phyloP scores from a whole-genome alignment of 1,140 invertebrate species.

The Ectropis grisescens region DNA sequence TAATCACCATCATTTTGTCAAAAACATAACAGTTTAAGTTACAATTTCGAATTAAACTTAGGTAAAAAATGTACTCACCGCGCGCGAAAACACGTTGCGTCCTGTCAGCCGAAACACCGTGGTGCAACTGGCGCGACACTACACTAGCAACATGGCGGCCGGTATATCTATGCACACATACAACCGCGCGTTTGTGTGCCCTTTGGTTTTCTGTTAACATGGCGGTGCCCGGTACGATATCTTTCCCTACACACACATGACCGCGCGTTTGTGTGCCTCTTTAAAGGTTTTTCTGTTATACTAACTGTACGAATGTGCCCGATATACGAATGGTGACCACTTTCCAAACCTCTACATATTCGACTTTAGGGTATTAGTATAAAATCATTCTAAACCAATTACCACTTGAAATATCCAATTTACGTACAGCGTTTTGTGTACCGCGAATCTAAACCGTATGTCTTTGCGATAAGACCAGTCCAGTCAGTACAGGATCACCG shows the following conservation, averaged over 20 bases:
- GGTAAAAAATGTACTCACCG: slow-evolving; percentile 4
- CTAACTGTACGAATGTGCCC: background rate
- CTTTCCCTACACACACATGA: too few species aligned
- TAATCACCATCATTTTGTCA: background rate
- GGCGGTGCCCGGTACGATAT: too few species aligned
- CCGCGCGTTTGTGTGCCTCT: too few species aligned
- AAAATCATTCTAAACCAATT: too few species aligned
- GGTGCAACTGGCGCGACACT: slow-evolving; percentile 4
- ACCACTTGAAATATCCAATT: too few species aligned
- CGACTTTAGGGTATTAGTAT: too few species aligned
- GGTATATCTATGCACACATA: slow-evolving; percentile 2
- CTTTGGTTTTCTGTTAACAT: background rate
- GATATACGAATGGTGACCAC: too few species aligned
- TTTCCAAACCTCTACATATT: too few species aligned
- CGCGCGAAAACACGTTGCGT: slow-evolving; percentile 2
- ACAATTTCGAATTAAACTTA: slow-evolving; percentile 1
- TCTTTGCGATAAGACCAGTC: too few species aligned
- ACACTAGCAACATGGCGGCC: slow-evolving; percentile 1
- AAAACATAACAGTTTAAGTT: slow-evolving; percentile 2
- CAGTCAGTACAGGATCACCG: too few species aligned
- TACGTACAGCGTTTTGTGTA: too few species aligned
- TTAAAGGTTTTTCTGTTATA: background rate
- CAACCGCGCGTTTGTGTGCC: background rate
- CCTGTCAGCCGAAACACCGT: slow-evolving; percentile 1
- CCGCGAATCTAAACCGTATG: too few species aligned